A percentile compares a stretch with the other conserved stretches of the same genome.
Evolutionary conservation across 2,113 vertebrate species (phyloP).

Genomic region (Salvelinus fontinalis): DNA sequence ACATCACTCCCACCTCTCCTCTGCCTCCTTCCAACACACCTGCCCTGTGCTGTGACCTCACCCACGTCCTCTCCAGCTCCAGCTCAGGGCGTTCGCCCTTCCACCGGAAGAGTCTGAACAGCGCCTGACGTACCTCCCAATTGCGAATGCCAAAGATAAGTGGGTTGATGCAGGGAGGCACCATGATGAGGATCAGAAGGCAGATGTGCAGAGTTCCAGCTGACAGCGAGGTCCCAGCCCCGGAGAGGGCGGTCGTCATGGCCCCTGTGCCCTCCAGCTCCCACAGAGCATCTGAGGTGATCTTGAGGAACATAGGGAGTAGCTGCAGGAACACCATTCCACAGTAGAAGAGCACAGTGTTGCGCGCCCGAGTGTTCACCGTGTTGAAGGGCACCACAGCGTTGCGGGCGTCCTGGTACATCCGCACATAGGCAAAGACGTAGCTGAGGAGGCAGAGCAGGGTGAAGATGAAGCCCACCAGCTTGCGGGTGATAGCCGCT

Average conservation of each 20-base stretch:
- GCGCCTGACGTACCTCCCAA: conserved; percentile 41
- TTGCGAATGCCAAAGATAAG: conserved; percentile 58
- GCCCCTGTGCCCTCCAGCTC: conserved; percentile 39
- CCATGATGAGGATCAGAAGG: conserved; percentile 44
- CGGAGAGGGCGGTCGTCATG: background rate
- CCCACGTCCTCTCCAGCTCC: background rate
- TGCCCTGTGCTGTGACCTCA: background rate
- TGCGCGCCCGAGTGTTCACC: conserved; percentile 51
- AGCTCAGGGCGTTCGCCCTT: background rate
- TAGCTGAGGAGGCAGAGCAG: conserved; percentile 50
- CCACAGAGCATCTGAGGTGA: conserved; percentile 48
- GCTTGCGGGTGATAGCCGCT: conserved; percentile 45
- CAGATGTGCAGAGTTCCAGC: conserved; percentile 47
- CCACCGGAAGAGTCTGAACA: conserved; percentile 17
- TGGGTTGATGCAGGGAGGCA: conserved; percentile 66
- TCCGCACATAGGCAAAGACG: conserved; percentile 52
- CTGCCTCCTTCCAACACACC: background rate
- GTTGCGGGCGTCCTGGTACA: conserved; percentile 57
- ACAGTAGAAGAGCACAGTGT: conserved; percentile 62
- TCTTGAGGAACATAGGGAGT: conserved; percentile 54
- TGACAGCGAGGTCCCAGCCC: background rate
- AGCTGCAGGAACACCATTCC: conserved; percentile 67
- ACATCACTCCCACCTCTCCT: too few species aligned
- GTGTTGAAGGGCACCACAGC: conserved; percentile 59
- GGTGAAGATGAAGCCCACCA: conserved; percentile 4